phyloP scores from a whole-genome alignment of 2,113 vertebrate species.

The Crotalus tigris region DNA sequence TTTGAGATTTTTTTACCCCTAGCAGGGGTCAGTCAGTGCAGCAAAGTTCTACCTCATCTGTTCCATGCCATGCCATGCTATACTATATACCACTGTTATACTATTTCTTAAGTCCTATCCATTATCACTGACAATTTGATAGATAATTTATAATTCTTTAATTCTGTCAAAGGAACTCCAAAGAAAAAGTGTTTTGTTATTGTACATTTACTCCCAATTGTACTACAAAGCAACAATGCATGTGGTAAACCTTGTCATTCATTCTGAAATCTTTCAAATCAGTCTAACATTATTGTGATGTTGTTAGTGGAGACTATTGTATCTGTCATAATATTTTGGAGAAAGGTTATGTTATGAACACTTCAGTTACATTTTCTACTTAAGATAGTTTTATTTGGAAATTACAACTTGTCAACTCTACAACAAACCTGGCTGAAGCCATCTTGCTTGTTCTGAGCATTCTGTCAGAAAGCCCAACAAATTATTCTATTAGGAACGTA shows the following conservation, averaged over 20 bases:
- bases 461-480: too few relatives aligned
- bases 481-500: too few relatives aligned
- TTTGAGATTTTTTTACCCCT: not conserved
- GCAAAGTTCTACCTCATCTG: not conserved
- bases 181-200: not conserved
- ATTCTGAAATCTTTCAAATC: conserved; percentile 51
- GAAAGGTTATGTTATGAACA: conserved; percentile 25
- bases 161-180: not conserved
- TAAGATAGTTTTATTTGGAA: conserved; percentile 28
- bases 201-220: not conserved
- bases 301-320: conserved; percentile 39
- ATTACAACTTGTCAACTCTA: not conserved
- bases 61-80: not conserved
- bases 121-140: not conserved
- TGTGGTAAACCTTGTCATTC: not conserved
- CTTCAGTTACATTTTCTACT: conserved; percentile 35
- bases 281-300: conserved; percentile 51
- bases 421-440: too few relatives aligned
- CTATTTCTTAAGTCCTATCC: not conserved
- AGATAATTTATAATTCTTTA: not conserved
- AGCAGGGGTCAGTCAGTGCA: not conserved
- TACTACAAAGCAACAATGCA: conserved; percentile 2
- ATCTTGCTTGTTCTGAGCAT: too few relatives aligned
- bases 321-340: conserved; percentile 46
- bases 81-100: not conserved